These are phyloP conservation scores for Lasioglossum albipes DNA, from an alignment of 1,140 invertebrate genomes.

Conservation along the genomic window DNA sequence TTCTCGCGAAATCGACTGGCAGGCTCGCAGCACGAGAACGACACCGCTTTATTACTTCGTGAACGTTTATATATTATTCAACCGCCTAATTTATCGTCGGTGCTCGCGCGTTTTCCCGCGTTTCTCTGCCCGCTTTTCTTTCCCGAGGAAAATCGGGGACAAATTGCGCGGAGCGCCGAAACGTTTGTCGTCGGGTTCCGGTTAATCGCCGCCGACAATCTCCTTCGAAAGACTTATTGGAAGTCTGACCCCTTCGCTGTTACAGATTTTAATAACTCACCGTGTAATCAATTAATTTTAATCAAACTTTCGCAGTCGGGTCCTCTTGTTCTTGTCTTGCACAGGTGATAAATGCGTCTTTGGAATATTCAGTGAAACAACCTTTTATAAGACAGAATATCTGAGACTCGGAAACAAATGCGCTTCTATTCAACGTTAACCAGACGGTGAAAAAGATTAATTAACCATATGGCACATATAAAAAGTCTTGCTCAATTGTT, in stretches of 20 bases:
- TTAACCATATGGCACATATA: too few species aligned
- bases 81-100: conserved; percentile 56
- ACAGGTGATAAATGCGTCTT: too few species aligned
- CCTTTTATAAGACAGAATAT: too few species aligned
- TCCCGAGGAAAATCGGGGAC: conserved; percentile 13
- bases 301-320: too few species aligned
- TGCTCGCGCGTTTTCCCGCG: conserved; percentile 1
- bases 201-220: background rate
- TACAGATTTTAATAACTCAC: background rate
- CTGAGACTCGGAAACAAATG: too few species aligned
- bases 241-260: background rate
- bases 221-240: background rate
- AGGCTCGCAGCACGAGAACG: conserved; percentile 43
- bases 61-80: conserved; percentile 55
- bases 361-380: too few species aligned
- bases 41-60: conserved; percentile 57
- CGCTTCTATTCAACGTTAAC: too few species aligned
- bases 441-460: too few species aligned
- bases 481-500: too few species aligned
- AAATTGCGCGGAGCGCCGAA: conserved; percentile 22
- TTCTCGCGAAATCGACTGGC: conserved; percentile 52
- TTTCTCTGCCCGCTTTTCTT: background rate
- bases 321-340: too few species aligned
- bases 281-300: too few species aligned
- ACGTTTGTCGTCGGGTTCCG: background rate